These are phyloP conservation scores for Cylas formicarius DNA, from an alignment of 1,140 invertebrate species.

Conservation along the genomic window DNA sequence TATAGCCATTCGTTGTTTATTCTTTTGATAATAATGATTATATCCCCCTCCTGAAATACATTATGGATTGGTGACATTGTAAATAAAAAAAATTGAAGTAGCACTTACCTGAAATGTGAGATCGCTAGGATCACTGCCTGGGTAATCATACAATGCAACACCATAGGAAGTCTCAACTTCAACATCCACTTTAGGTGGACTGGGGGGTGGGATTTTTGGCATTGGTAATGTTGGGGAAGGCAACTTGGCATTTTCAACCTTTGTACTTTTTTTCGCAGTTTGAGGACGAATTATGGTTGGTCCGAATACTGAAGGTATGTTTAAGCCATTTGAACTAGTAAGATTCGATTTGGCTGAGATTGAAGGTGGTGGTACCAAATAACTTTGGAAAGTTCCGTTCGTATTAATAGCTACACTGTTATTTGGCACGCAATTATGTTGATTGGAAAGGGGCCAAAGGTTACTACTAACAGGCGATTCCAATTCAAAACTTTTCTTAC, in stretches of 20 bases:
- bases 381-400: conserved; percentile 15
- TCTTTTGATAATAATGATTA: conserved; percentile 58
- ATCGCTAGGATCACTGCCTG: conserved; percentile 61
- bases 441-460: conserved; percentile 17
- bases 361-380: neutral
- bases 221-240: conserved; percentile 58
- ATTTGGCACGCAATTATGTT: too few species aligned
- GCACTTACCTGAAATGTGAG: conserved; percentile 58
- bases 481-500: conserved; percentile 38
- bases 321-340: conserved; percentile 13
- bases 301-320: conserved; percentile 24
- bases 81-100: conserved; percentile 5
- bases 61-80: conserved; percentile 2
- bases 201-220: conserved; percentile 66
- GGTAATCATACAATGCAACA: conserved; percentile 67
- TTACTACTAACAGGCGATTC: conserved; percentile 25
- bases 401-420: conserved; percentile 1
- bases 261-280: conserved; percentile 21
- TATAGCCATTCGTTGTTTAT: conserved; percentile 75
- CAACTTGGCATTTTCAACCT: conserved; percentile 31
- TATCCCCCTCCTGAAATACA: conserved; percentile 57
- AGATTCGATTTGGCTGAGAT: conserved; percentile 10
- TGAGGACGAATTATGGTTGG: conserved; percentile 39
- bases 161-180: conserved; percentile 49
- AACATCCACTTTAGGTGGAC: conserved; percentile 52